These are phyloP conservation scores for Antennarius maculatus DNA, from an alignment of 2,797 vertebrate species.

Conservation along the genomic window DNA sequence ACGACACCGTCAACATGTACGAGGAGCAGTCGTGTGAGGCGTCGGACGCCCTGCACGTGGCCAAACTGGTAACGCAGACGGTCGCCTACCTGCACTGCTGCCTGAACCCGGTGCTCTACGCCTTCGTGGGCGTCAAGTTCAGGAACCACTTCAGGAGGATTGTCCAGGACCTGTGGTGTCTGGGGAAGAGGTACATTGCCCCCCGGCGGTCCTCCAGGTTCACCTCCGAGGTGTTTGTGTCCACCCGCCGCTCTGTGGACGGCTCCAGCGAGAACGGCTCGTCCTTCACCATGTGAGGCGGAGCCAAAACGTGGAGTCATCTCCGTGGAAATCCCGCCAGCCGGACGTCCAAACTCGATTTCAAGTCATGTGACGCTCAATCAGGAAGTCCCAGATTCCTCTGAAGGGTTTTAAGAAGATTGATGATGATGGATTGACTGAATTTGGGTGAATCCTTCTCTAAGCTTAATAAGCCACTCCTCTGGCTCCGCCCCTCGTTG, in stretches of 20 bases:
- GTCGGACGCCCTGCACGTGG: constrained; percentile 39
- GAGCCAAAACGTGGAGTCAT: too few relatives aligned
- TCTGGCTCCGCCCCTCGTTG: too few relatives aligned
- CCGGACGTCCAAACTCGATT: background rate
- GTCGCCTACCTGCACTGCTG: constrained; percentile 94
- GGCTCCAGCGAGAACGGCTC: constrained; percentile 78
- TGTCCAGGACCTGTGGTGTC: constrained; percentile 84
- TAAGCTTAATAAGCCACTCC: too few relatives aligned
- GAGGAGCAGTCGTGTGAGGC: constrained; percentile 34
- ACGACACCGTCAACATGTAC: constrained; percentile 71
- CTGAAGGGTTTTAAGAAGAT: background rate
- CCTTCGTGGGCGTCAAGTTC: constrained; percentile 92
- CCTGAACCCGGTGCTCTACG: constrained; percentile 92
- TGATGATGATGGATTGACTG: background rate
- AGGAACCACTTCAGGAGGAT: constrained; percentile 84
- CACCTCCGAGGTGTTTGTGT: constrained; percentile 80
- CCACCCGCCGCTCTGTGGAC: constrained; percentile 83
- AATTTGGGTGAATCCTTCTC: too few relatives aligned
- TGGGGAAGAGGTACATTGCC: constrained; percentile 77
- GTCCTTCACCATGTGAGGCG: constrained; percentile 87
- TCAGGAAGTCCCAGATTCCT: background rate
- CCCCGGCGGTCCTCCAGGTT: constrained; percentile 70
- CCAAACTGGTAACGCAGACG: constrained; percentile 71
- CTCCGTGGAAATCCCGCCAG: background rate
- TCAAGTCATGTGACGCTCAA: background rate